Base-by-base conservation (phyloP, 2,797 vertebrate species). In the Lithobates sylvaticus region DNA sequence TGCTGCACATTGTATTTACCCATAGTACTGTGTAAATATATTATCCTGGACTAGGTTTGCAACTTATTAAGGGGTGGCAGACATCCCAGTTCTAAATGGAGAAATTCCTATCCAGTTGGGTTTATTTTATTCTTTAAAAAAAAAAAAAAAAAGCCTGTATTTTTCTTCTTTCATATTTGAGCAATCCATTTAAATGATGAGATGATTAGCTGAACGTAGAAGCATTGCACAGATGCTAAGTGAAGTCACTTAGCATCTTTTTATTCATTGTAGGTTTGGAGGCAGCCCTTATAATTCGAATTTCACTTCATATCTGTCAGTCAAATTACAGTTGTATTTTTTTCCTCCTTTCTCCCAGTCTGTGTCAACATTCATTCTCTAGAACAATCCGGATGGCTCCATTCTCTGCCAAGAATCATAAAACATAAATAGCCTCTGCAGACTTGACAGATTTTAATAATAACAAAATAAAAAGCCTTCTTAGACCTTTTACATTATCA, bases 331-430 rank as follows among this genome's bases (percentile, higher is more conserved):
- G 18, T 29, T 54, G 16, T 67, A 67, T 42, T 16, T 26, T 67
- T 44, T 64, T 78, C 9, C 39, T 16, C n/a, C 13, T 7, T 76
- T 29, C 6, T 78, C 7, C 64, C 36, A 42, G 26, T 68, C 61
- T 67, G 32, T 78, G 34, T 67, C 64, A 29, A 44, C 16, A 36
- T 44, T 78, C n/a, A 65, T 78, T 67, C 58, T 78, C 34, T 61
- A 78, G 39, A 77, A 67, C n/a, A n/a, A 44, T 36, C 36, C 15
- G 18, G 34, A 67, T 42, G 21, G 36, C 61, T 44, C 61, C 13
- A 39, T 78, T 65, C 61, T 68, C 58, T 78, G 76, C 76, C 61
- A 78, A 78, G 36, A 68, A 42, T 78, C 76, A 67, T 21, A 27
- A 23, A 78, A 65, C 6, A n/a, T 78, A 67, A 78, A 78, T 78